phyloP scores from a whole-genome alignment of 2,888 invertebrate genomes.

The Nowickia ferox region DNA sequence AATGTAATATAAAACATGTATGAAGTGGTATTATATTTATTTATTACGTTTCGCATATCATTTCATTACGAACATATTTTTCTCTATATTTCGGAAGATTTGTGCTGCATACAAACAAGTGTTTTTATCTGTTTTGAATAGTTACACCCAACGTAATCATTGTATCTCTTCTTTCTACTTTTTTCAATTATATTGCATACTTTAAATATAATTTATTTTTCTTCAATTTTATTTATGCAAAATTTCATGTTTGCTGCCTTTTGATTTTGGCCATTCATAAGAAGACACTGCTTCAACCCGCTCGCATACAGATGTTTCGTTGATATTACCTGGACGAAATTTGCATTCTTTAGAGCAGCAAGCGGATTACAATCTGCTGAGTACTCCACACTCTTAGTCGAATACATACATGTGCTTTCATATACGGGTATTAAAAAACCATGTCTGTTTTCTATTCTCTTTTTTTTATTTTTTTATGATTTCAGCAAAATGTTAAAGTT shows the following conservation, averaged over 20 bases:
- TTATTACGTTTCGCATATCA: background rate
- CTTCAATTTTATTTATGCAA: constrained; percentile 9
- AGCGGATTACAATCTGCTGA: background rate
- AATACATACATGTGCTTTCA: background rate
- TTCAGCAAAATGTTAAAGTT: background rate
- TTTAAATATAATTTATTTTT: background rate
- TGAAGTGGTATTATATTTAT: background rate
- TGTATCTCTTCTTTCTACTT: background rate
- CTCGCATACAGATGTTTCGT: constrained; percentile 12
- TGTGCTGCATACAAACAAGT: constrained; percentile 16
- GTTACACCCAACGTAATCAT: background rate
- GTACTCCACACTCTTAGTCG: background rate
- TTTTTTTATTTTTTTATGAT: background rate
- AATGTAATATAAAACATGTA: too few relatives aligned
- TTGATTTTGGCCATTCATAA: constrained; percentile 9
- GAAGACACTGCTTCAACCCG: constrained; percentile 7
- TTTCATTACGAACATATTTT: background rate
- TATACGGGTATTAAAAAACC: background rate
- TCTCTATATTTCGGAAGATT: background rate
- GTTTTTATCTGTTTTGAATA: constrained; percentile 42
- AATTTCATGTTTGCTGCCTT: constrained; percentile 1
- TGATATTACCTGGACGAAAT: constrained; percentile 3
- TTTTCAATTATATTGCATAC: background rate
- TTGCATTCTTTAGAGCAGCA: background rate
- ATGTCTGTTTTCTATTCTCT: background rate